A percentile compares a stretch with the other conserved stretches of the same genome.
These are phyloP conservation scores for Steatocranus sp. DNA, from an alignment of 2,797 vertebrate genomes.

Conservation along the genomic window DNA sequence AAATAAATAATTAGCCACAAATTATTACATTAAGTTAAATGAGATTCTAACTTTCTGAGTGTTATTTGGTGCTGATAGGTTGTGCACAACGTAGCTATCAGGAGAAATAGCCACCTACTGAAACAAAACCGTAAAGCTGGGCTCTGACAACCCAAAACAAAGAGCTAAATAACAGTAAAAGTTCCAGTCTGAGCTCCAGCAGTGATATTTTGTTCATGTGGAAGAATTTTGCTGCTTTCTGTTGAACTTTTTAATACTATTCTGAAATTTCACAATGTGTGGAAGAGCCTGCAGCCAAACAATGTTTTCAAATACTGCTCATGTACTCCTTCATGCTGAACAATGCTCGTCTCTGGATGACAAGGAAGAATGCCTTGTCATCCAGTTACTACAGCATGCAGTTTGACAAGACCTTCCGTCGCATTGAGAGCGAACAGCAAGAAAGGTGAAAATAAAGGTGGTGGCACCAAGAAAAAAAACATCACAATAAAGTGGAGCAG, in stretches of 20 bases:
- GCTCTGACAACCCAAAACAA: background rate
- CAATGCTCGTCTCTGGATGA: background rate
- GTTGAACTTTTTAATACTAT: background rate
- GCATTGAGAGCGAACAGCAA: background rate
- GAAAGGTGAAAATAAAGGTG: background rate
- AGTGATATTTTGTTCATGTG: background rate
- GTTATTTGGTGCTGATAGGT: background rate
- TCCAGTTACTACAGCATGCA: background rate
- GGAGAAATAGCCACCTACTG: background rate
- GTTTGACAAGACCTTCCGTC: background rate
- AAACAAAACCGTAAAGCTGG: background rate
- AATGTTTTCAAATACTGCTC: background rate
- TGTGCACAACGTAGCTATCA: accelerated
- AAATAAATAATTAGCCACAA: accelerated
- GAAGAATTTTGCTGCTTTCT: background rate
- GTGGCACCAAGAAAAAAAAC: background rate
- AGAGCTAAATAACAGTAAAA: background rate
- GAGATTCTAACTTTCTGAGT: background rate
- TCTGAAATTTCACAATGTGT: background rate
- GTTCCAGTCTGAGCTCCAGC: background rate
- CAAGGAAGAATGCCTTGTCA: background rate
- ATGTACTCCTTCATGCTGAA: background rate
- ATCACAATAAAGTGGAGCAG: background rate
- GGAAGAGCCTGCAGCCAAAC: background rate
- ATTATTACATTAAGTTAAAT: background rate